Conservation (phyloP, 2,797 vertebrate species). For the Dicrostonyx torquatus region DNA sequence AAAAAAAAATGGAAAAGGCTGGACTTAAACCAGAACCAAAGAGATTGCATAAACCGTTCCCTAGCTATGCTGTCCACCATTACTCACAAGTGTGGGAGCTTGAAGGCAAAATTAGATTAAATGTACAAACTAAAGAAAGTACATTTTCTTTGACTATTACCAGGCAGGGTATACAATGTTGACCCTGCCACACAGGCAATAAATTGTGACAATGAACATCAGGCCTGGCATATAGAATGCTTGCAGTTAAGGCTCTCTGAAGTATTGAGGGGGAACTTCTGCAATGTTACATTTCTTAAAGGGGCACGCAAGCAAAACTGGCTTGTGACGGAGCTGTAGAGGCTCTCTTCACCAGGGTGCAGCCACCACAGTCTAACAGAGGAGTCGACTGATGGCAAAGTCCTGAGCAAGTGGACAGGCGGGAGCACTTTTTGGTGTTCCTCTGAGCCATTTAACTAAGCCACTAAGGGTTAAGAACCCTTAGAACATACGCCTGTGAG, state of each 20-base stretch:
- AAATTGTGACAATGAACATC: conserved; percentile 49
- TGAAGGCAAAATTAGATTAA: conserved; percentile 52
- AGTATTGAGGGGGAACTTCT: background rate
- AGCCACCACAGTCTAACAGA: background rate
- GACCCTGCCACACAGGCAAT: background rate
- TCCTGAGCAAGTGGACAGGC: background rate
- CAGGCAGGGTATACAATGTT: conserved; percentile 12
- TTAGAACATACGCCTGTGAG: background rate
- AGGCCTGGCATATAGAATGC: background rate
- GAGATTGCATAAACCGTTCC: background rate
- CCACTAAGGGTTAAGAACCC: background rate
- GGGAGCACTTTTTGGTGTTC: background rate
- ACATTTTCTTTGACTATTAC: conserved; percentile 29
- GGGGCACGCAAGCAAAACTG: background rate
- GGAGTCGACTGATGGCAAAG: background rate
- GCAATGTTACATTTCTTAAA: conserved; percentile 10
- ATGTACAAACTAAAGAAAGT: conserved; percentile 57
- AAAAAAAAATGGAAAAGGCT: background rate
- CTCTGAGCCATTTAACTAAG: background rate
- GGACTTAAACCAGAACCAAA: background rate
- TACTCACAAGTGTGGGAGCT: background rate
- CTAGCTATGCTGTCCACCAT: background rate
- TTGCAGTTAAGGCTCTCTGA: conserved; percentile 31
- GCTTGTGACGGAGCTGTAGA: background rate
- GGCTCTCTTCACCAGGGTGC: background rate